A percentile compares a stretch with the other conserved stretches of the same genome.
These are phyloP conservation scores for Ia io DNA, from an alignment of 2,113 vertebrate species.

Conservation along the genomic window DNA sequence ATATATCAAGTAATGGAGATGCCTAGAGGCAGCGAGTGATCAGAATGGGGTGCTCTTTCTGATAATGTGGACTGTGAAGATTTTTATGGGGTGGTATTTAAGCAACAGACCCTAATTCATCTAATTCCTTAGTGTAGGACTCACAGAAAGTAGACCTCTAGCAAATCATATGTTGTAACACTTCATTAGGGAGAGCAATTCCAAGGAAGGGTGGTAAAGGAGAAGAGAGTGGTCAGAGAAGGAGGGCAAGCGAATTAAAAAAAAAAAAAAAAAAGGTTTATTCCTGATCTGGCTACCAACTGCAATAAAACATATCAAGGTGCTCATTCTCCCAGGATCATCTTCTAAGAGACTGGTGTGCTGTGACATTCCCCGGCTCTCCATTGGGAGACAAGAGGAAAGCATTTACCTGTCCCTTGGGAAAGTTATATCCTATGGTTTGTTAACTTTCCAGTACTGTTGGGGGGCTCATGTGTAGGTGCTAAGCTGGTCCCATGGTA, in stretches of 20 bases:
- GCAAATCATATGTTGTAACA: not conserved
- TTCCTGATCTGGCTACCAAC: not conserved
- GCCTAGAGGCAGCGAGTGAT: not conserved
- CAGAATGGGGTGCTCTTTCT: not conserved
- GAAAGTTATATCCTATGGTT: not conserved
- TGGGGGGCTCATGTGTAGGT: not conserved
- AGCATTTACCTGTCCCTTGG: not conserved
- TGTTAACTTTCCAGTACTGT: not conserved
- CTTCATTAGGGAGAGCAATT: not conserved
- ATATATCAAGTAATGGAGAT: not conserved
- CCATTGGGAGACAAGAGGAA: rapidly evolving
- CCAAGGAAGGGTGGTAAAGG: not conserved
- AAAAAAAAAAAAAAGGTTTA: not conserved
- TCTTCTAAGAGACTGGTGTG: not conserved
- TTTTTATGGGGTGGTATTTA: slow-evolving; percentile 23
- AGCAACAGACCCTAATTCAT: not conserved
- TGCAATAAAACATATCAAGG: not conserved
- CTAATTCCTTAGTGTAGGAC: not conserved
- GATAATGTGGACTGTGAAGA: not conserved
- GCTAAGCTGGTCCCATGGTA: not conserved
- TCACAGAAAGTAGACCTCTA: not conserved
- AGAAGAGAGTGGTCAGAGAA: not conserved
- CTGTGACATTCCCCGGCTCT: not conserved
- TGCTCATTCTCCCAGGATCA: not conserved
- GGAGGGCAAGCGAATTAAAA: not conserved